Base-by-base conservation (phyloP, 2,113 vertebrate genomes). In the Syngnathus scovelli region DNA sequence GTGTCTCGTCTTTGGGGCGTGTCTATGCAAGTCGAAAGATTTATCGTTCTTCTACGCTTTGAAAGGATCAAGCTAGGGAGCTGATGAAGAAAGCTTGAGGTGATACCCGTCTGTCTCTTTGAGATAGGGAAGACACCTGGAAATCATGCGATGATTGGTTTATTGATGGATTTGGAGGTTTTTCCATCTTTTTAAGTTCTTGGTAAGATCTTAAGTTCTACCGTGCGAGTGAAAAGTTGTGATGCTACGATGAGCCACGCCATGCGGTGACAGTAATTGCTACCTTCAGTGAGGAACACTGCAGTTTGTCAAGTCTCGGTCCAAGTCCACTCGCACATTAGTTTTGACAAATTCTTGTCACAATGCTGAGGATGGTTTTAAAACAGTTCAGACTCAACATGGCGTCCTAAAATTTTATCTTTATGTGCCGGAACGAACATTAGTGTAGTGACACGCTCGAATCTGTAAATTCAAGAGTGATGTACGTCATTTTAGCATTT, bases 21-120 rank as follows among this genome's bases (percentile, higher is more conserved):
- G 79, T 76, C 21, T 37, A 52, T 65, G 61, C 81, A 86, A 72
- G 60, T 62, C 38, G 27, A 27, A 75, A 67, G 70, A 77, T 81
- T 85, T 64, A 78, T 69, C 5, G 41, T 61, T 71, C 44, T 66
- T n/a, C 63, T 48, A 13, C 62, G 51, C 21, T 51, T 60, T 48
- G 48, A 77, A 64, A 62, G 59, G 36, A 67, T 55, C 46, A 54
- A 63, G 8, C 12, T 21, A 68, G 52, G 23, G 52, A 11, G 56
- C 11, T 54, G 64, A 49, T 65, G 43, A 62, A 71, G 56, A 66
- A 27, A 0, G 37, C 39, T 23, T 66, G 16, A 33, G 6, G 2
- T 21, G 49, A 51, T 7, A 21, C 49, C 49, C 9, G 21, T 52
- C 49, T 9, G 21, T 21, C 49, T 9, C 41, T 43, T 23, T 43